Conservation (phyloP, 2,797 vertebrate species). For the Neoniphon sammara region DNA sequence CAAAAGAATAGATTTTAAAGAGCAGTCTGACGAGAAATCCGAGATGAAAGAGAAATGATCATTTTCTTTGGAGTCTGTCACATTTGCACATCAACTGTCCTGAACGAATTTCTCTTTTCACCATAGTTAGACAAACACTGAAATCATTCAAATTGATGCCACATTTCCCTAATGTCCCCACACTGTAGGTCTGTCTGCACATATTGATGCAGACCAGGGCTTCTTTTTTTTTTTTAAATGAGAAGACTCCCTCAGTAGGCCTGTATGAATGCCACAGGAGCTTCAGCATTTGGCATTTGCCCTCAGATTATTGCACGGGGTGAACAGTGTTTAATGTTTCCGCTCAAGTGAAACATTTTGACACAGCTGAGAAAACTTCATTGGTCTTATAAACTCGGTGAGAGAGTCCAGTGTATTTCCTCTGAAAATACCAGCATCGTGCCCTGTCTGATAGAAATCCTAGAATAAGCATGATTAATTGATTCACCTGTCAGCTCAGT, state of each 20-base stretch:
- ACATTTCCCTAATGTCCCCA: background rate
- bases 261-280: conserved; percentile 2
- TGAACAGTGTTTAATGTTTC: conserved; percentile 27
- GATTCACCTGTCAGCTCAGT: background rate
- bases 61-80: conserved; percentile 2
- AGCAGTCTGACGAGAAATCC: conserved; percentile 23
- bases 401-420: conserved; percentile 7
- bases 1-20: conserved; percentile 36
- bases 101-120: background rate
- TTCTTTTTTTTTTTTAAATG: too few species aligned
- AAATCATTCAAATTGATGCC: background rate
- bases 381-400: conserved; percentile 25
- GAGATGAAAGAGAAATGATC: too few species aligned
- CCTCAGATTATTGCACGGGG: conserved; percentile 36
- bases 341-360: conserved; percentile 28
- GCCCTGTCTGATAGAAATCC: conserved; percentile 10
- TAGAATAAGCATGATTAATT: background rate
- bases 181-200: conserved; percentile 5
- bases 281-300: conserved; percentile 21
- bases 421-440: background rate
- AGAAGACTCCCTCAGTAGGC: too few species aligned
- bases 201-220: background rate
- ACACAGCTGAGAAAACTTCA: conserved; percentile 50
- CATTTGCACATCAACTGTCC: background rate
- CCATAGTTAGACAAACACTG: background rate